Base-by-base conservation (phyloP, 2,888 invertebrate species). In the Nemapogon koenigi region DNA sequence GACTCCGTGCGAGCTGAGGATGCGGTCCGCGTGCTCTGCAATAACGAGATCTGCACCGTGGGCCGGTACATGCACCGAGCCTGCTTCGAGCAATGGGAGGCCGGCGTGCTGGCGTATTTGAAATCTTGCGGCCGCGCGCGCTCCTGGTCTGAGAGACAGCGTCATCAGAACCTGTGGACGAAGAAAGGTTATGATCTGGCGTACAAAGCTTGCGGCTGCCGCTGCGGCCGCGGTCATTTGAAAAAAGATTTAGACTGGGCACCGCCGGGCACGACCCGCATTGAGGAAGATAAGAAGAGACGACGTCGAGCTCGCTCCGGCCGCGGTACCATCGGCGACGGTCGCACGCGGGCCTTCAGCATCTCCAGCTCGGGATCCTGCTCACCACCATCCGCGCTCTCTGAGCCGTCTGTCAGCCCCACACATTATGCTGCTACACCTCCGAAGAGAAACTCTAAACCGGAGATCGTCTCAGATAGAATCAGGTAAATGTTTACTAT, bases 101-200 rank as follows among this genome's bases (percentile, higher is more conserved):
- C 88, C 64, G 84, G 89, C 25, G 91, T 97, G 41, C 81, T 97
- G 49, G 88, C 90, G 37, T 94, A 92, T 59, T 81, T 97, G 43
- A 92, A 94, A 65, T 89, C 91, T 22, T 93, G 93, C 72, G 94
- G 95, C 35, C 81, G 96, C 22, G 95, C 96, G 3, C 83, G 96
- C 15, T 92, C 91, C 48, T 97, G 97, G 97, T 94, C 94, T 25
- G 96, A 97, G 63, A 84, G 94, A 41, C 97, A 97, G 66, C 84
- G 96, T 17, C 87, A 90, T 53, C 96, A 97, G 76, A 97, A 97
- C 70, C 76, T 97, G 41, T 97, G 97, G 97, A 95, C 96, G 40
- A 97, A 97, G 72, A 96, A 96, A 69, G 97, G 97, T 38, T 97
- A 97, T 78, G 97, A 97, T 70, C 71, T 97, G 62, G 95, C 95